These are phyloP conservation scores for Sesia bembeciformis DNA, from an alignment of 2,888 invertebrate genomes.

Conservation along the genomic window DNA sequence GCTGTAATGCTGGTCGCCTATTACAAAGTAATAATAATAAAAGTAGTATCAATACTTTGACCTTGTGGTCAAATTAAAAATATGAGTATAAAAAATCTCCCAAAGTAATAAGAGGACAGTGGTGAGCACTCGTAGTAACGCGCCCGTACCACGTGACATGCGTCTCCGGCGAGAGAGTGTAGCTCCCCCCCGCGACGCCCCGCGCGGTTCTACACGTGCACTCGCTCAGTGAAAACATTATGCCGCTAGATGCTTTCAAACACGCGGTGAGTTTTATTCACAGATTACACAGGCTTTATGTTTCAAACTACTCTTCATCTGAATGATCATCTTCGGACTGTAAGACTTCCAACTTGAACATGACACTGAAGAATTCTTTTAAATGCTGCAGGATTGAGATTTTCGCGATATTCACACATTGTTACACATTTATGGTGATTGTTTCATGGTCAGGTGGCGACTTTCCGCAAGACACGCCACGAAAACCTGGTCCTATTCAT, in stretches of 20 bases:
- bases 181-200: slow-evolving; percentile 98
- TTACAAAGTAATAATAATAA: too few species aligned
- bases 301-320: slow-evolving; percentile 64
- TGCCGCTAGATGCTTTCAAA: slow-evolving; percentile 95
- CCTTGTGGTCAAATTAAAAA: too few species aligned
- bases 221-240: slow-evolving; percentile 86
- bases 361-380: slow-evolving; percentile 92
- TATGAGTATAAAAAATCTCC: too few species aligned
- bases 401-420: not conserved
- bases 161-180: slow-evolving; percentile 80
- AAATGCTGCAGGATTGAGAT: slow-evolving; percentile 84
- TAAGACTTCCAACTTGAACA: slow-evolving; percentile 89
- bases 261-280: slow-evolving; percentile 79
- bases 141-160: too few species aligned
- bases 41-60: too few species aligned
- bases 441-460: slow-evolving; percentile 80
- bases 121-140: too few species aligned
- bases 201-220: slow-evolving; percentile 96
- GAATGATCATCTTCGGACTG: slow-evolving; percentile 51
- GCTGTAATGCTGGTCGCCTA: too few species aligned
- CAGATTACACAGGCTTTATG: too few species aligned
- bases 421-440: not conserved
- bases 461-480: slow-evolving; percentile 97
- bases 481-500: slow-evolving; percentile 99
- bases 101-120: too few species aligned